These are phyloP conservation scores for Automeris io DNA, from an alignment of 2,888 invertebrate species.

Conservation along the genomic window DNA sequence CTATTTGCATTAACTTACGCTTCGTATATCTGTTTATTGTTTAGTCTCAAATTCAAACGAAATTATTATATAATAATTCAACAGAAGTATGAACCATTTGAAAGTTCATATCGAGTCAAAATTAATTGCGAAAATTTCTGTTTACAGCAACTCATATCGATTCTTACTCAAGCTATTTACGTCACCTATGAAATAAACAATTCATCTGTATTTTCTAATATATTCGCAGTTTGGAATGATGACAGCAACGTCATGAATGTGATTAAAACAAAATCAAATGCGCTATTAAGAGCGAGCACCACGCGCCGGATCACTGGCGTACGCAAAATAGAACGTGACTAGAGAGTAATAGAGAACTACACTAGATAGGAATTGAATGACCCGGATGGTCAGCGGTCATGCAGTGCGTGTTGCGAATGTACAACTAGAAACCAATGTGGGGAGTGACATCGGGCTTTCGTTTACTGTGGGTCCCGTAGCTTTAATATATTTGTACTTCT, in stretches of 20 bases:
- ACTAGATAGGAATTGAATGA: constrained; percentile 17
- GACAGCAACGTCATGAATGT: constrained; percentile 2
- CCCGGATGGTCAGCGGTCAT: constrained; percentile 35
- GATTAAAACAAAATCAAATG: constrained; percentile 8
- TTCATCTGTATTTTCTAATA: not conserved
- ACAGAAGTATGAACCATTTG: too few relatives aligned
- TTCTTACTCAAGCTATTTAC: too few relatives aligned
- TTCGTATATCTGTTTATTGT: too few relatives aligned
- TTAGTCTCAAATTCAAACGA: too few relatives aligned
- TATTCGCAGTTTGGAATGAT: not conserved
- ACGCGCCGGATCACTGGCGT: constrained; percentile 1
- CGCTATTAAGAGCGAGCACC: constrained; percentile 3
- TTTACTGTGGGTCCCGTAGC: not conserved
- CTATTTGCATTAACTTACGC: too few relatives aligned
- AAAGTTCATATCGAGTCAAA: too few relatives aligned
- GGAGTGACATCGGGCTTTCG: not conserved
- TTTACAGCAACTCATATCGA: too few relatives aligned
- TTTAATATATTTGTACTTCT: too few relatives aligned
- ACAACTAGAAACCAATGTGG: constrained; percentile 12
- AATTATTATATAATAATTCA: too few relatives aligned
- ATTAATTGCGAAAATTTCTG: too few relatives aligned
- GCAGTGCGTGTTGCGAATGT: constrained; percentile 40
- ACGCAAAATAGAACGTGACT: constrained; percentile 6
- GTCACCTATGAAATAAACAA: too few relatives aligned
- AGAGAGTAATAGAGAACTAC: constrained; percentile 7